A percentile compares a stretch with the other conserved stretches of the same genome.
Conservation (phyloP, 1,140 invertebrate species). For the Formica exsecta region DNA sequence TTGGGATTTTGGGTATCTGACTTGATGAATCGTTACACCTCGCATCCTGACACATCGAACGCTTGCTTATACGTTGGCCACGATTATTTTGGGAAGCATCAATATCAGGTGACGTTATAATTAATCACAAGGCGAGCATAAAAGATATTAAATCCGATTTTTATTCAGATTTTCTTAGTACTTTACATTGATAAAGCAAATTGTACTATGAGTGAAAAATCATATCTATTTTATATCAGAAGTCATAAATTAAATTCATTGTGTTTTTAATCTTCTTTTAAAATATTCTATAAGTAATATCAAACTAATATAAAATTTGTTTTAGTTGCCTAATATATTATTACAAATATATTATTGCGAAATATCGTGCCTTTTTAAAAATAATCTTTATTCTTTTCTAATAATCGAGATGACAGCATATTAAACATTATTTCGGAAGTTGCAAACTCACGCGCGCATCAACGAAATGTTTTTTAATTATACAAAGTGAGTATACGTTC, state of each 20-base stretch:
- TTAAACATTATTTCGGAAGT: no score
- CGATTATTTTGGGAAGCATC: slow-evolving; percentile 35
- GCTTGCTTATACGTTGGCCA: background rate
- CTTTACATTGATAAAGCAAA: slow-evolving; percentile 18
- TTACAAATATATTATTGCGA: background rate
- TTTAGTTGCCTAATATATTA: background rate
- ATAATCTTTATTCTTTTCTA: background rate
- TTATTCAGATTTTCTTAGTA: background rate
- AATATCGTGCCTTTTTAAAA: background rate
- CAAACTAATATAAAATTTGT: slow-evolving; percentile 5
- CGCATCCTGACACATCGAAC: slow-evolving; percentile 39
- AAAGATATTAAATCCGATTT: background rate
- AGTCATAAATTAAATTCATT: background rate
- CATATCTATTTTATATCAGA: background rate
- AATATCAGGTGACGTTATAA: slow-evolving; percentile 36
- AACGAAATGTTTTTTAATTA: background rate
- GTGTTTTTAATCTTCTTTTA: background rate
- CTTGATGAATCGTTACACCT: slow-evolving; percentile 70
- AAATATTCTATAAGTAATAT: slow-evolving; percentile 6
- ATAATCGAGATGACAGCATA: no score
- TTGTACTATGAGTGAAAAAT: background rate
- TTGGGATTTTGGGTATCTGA: slow-evolving; percentile 59
- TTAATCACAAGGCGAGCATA: slow-evolving; percentile 14
- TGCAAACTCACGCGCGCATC: no score
- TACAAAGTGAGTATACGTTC: background rate